phyloP scores from a whole-genome alignment of 2,797 vertebrate species.

The Lindbergichthys nudifrons region DNA sequence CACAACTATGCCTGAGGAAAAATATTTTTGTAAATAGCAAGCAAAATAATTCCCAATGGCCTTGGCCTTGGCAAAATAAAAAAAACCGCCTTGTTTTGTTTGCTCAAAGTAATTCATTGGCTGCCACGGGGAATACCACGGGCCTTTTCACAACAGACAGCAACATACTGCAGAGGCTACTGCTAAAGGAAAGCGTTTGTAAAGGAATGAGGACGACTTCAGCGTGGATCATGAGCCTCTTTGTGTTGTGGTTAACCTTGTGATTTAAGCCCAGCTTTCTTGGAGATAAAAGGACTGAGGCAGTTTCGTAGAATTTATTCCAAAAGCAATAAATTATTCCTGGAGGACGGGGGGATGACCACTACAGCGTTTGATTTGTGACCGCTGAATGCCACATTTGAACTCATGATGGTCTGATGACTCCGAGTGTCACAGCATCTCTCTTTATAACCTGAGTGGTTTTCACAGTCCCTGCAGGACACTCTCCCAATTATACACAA shows the following conservation, averaged over 20 bases:
- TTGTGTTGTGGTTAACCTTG: constrained; percentile 30
- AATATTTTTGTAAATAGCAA: constrained; percentile 17
- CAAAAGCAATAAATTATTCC: constrained; percentile 23
- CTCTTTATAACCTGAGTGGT: constrained; percentile 10
- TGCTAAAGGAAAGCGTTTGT: constrained; percentile 17
- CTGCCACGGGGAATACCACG: not conserved
- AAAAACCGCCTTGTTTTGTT: constrained; percentile 7
- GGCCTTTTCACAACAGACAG: constrained; percentile 22
- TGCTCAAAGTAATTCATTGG: constrained; percentile 33
- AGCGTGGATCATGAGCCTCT: constrained; percentile 14
- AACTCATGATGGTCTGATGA: constrained; percentile 28
- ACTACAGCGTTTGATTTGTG: constrained; percentile 18
- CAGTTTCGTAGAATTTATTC: constrained; percentile 13
- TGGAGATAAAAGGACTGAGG: constrained; percentile 10
- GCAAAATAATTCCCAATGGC: constrained; percentile 22
- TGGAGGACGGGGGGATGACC: constrained; percentile 11
- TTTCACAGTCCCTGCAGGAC: constrained; percentile 7
- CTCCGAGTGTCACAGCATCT: constrained; percentile 14
- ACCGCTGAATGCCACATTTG: constrained; percentile 5
- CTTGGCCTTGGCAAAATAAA: constrained; percentile 14
- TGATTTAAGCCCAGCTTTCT: constrained; percentile 38
- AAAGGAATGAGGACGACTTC: constrained; percentile 26
- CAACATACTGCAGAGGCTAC: constrained; percentile 21
- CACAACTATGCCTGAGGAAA: constrained; percentile 27
- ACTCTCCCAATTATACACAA: constrained; percentile 1